phyloP scores from a whole-genome alignment of 2,888 invertebrate genomes.

The Lepetodrilus schrolli region DNA sequence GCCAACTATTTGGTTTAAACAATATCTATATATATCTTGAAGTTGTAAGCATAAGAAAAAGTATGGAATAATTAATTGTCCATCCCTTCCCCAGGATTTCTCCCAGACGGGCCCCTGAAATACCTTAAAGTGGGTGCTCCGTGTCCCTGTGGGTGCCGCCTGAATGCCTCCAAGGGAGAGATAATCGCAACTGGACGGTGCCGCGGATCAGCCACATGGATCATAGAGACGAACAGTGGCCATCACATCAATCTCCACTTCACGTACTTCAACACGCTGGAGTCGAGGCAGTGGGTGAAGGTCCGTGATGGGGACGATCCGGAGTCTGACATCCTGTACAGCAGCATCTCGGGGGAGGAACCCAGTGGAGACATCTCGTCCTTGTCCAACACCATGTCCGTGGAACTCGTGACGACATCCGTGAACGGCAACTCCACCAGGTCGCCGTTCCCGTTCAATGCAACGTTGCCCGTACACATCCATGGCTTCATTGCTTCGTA shows the following conservation, averaged over 20 bases:
- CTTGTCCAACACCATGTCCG: conserved; percentile 58
- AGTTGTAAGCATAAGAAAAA: too few relatives aligned
- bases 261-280: conserved; percentile 59
- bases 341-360: conserved; percentile 50
- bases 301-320: conserved; percentile 63
- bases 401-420: conserved; percentile 67
- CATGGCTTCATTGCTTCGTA: conserved; percentile 67
- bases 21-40: too few relatives aligned
- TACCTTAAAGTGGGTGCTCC: conserved; percentile 42
- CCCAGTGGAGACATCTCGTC: conserved; percentile 53
- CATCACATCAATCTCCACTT: conserved; percentile 61
- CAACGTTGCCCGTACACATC: conserved; percentile 52
- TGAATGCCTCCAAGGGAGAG: conserved; percentile 48
- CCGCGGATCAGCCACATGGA: conserved; percentile 60
- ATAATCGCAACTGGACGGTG: conserved; percentile 67
- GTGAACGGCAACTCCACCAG: too few relatives aligned
- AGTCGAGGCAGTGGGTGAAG: conserved; percentile 66
- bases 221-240: conserved; percentile 48
- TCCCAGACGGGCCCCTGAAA: conserved; percentile 38
- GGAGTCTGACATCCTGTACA: conserved; percentile 58
- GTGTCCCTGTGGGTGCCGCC: conserved; percentile 62
- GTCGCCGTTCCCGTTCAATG: conserved; percentile 32
- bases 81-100: background rate
- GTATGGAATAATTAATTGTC: too few relatives aligned
- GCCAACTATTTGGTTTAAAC: too few relatives aligned